Conservation (phyloP, 2,797 vertebrate genomes). For the Furcifer pardalis region DNA sequence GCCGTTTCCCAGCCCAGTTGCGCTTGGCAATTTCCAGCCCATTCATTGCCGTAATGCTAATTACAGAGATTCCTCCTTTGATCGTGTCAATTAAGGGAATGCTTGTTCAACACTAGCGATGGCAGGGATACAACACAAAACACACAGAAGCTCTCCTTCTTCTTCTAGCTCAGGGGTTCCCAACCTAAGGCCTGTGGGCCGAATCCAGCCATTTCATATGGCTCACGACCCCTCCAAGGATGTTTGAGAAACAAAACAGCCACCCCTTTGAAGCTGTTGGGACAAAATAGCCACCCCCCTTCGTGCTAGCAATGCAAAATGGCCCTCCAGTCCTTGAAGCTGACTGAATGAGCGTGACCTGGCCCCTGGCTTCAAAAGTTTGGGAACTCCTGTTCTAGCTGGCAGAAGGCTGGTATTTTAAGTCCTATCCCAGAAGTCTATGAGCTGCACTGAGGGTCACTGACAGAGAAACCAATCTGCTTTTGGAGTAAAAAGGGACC, state of each 20-base stretch:
- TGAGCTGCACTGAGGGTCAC: not conserved
- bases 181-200: too few relatives aligned
- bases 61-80: not conserved
- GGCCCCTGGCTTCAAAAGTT: too few relatives aligned
- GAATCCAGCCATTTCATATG: too few relatives aligned
- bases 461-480: not conserved
- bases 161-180: not conserved
- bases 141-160: not conserved
- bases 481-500: not conserved
- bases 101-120: slow-evolving; percentile 9
- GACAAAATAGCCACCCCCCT: too few relatives aligned
- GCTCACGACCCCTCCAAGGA: too few relatives aligned
- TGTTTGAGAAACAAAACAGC: too few relatives aligned
- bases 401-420: too few relatives aligned
- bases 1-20: slow-evolving; percentile 12
- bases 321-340: too few relatives aligned
- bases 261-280: too few relatives aligned
- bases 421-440: not conserved
- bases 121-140: not conserved
- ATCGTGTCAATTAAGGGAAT: slow-evolving; percentile 12
- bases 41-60: not conserved
- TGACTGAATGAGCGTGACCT: too few relatives aligned
- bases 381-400: too few relatives aligned
- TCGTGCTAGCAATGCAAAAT: too few relatives aligned
- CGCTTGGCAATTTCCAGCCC: not conserved